phyloP scores from a whole-genome alignment of 2,888 invertebrate species.

The Linhomoeus sp. region DNA sequence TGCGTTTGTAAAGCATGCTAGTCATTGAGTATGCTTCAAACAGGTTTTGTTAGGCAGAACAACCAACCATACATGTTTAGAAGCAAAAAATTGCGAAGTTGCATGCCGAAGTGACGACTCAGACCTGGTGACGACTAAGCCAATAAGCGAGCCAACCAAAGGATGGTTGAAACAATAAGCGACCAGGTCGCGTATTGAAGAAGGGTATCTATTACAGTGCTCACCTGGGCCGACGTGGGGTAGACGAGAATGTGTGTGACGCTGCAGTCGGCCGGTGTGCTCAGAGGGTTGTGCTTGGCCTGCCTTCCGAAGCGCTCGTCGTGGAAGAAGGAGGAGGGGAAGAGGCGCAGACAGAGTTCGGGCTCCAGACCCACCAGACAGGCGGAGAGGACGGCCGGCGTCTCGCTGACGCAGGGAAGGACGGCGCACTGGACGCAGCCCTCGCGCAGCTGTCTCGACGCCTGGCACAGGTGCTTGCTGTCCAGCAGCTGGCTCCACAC shows the following conservation, averaged over 20 bases:
- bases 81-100: too few species aligned
- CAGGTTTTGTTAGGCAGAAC: too few species aligned
- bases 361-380: slow-evolving; percentile 89
- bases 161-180: too few species aligned
- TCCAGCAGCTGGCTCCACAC: slow-evolving; percentile 22
- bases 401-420: slow-evolving; percentile 52
- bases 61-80: too few species aligned
- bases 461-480: slow-evolving; percentile 11
- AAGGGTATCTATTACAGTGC: too few species aligned
- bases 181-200: too few species aligned
- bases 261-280: slow-evolving; percentile 85
- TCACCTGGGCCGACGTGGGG: slow-evolving; percentile 58
- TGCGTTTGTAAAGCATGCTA: too few species aligned
- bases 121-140: too few species aligned
- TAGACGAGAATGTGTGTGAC: slow-evolving; percentile 96
- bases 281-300: slow-evolving; percentile 59
- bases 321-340: slow-evolving; percentile 2
- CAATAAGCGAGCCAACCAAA: too few species aligned
- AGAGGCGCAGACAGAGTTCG: not conserved
- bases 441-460: slow-evolving; percentile 7
- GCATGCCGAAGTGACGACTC: too few species aligned
- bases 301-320: slow-evolving; percentile 67
- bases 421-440: slow-evolving; percentile 69
- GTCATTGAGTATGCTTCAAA: too few species aligned
- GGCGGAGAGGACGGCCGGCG: slow-evolving; percentile 84